These are phyloP conservation scores for Anguilla pacifica DNA, from an alignment of 2,797 vertebrate genomes.

Conservation along the genomic window DNA sequence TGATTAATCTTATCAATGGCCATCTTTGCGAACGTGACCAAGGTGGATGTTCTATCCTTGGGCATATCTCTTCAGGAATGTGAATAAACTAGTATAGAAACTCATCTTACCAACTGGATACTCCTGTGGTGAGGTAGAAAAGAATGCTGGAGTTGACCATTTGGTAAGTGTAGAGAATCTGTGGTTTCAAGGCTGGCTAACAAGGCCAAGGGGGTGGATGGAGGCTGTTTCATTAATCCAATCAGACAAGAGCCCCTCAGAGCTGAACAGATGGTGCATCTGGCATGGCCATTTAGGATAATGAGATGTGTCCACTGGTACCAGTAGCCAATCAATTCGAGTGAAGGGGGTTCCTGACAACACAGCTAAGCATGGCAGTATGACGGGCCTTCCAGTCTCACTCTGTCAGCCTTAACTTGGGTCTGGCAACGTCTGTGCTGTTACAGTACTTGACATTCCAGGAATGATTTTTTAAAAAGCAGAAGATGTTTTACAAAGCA, in stretches of 20 bases:
- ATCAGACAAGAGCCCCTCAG: neutral
- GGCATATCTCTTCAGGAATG: neutral
- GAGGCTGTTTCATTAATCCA: neutral
- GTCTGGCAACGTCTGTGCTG: neutral
- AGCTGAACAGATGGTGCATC: neutral
- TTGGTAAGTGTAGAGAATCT: neutral
- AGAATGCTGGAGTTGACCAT: neutral
- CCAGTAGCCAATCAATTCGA: neutral
- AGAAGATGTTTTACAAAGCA: too few relatives aligned
- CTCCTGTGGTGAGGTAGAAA: neutral
- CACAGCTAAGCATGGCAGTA: neutral
- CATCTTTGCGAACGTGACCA: neutral
- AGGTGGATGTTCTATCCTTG: neutral
- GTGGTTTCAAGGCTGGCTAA: neutral
- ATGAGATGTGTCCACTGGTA: neutral
- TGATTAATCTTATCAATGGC: neutral
- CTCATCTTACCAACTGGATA: neutral
- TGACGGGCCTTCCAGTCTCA: neutral
- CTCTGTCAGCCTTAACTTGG: neutral
- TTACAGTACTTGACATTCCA: too few relatives aligned
- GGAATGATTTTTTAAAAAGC: too few relatives aligned
- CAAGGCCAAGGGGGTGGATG: neutral
- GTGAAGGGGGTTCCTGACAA: neutral
- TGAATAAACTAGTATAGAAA: neutral
- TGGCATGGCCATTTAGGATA: neutral